Percentiles rank a stretch among this genome's conserved stretches.
These are phyloP conservation scores for Eriosoma lanigerum DNA, from an alignment of 1,140 invertebrate genomes.

Conservation along the genomic window DNA sequence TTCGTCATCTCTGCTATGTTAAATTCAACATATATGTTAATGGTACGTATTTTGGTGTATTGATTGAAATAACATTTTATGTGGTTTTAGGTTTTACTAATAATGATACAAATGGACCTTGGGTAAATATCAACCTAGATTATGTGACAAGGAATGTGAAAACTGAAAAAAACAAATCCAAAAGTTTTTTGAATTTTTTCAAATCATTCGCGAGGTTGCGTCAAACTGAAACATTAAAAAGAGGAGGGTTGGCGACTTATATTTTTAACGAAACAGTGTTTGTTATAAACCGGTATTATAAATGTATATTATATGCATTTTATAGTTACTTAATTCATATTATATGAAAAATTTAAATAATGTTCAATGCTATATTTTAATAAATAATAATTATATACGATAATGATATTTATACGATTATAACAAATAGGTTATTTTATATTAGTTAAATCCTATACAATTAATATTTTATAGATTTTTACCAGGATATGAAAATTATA, in stretches of 20 bases:
- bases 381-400: no score
- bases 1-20: no score
- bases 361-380: no score
- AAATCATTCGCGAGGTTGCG: slow-evolving; percentile 59
- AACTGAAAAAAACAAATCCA: neutral
- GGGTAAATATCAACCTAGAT: slow-evolving; percentile 67
- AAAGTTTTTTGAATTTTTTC: slow-evolving; percentile 64
- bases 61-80: no score
- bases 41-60: no score
- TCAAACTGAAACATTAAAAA: slow-evolving; percentile 57
- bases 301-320: no score
- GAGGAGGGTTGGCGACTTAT: slow-evolving; percentile 56
- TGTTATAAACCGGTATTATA: slow-evolving; percentile 16
- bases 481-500: neutral
- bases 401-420: no score
- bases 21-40: no score
- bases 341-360: no score
- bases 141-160: slow-evolving; percentile 62
- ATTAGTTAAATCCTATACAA: no score
- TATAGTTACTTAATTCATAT: no score
- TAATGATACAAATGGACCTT: slow-evolving; percentile 60
- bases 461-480: slow-evolving; percentile 42
- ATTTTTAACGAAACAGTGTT: slow-evolving; percentile 52
- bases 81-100: slow-evolving; percentile 65
- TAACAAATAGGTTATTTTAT: no score